These are phyloP conservation scores for Hemibagrus guttatus DNA, from an alignment of 2,797 vertebrate genomes.

Conservation along the genomic window DNA sequence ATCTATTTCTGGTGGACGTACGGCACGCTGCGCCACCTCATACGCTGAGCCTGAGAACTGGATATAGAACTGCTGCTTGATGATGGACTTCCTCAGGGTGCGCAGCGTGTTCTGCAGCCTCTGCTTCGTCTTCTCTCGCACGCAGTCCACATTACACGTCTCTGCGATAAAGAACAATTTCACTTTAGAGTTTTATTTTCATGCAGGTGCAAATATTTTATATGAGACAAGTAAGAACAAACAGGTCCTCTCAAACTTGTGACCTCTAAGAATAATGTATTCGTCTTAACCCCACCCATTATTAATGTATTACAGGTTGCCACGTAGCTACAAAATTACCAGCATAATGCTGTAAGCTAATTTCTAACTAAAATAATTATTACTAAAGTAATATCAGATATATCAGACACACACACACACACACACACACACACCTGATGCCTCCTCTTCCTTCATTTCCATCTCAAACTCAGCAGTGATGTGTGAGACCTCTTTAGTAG, in stretches of 20 bases:
- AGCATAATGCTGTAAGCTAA: background rate
- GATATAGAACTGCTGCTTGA: constrained; percentile 94
- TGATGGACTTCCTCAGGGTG: constrained; percentile 90
- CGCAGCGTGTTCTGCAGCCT: constrained; percentile 89
- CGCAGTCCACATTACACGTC: constrained; percentile 84
- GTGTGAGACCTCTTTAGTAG: constrained; percentile 90
- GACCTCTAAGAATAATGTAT: background rate
- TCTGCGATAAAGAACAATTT: constrained; percentile 69
- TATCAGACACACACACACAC: no score
- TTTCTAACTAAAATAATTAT: no score
- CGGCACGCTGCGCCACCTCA: constrained; percentile 88
- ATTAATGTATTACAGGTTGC: background rate
- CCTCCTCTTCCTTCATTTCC: constrained; percentile 88
- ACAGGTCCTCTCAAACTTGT: background rate
- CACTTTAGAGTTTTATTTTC: background rate
- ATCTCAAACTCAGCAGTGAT: constrained; percentile 94
- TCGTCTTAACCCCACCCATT: background rate
- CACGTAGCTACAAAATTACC: background rate
- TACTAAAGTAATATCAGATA: no score
- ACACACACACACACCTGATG: constrained; percentile 82
- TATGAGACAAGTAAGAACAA: background rate
- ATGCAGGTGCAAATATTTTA: background rate
- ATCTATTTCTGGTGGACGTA: constrained; percentile 74
- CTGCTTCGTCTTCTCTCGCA: constrained; percentile 85
- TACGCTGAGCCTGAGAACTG: constrained; percentile 93